Percentiles rank a stretch among this genome's conserved stretches.
phyloP scores from a whole-genome alignment of 2,113 vertebrate genomes.

The Tauraco erythrolophus region DNA sequence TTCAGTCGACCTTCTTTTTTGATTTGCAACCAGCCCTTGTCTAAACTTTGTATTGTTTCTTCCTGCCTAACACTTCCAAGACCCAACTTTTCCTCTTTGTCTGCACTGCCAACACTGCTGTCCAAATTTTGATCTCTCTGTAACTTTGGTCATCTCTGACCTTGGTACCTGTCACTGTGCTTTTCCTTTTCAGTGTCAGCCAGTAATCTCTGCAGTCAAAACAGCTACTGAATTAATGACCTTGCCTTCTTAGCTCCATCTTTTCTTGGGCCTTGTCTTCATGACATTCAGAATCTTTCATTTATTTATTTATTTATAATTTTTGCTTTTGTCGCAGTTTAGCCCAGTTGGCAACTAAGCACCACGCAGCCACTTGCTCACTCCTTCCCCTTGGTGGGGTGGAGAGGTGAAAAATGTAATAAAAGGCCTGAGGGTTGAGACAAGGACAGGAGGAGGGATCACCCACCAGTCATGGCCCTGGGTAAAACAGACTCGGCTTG shows the following conservation, averaged over 20 bases:
- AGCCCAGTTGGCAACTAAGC: too few species aligned
- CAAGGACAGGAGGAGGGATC: too few species aligned
- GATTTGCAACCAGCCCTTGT: not conserved
- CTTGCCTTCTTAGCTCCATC: not conserved
- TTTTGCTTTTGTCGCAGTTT: not conserved
- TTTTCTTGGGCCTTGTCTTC: not conserved
- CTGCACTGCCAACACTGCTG: not conserved
- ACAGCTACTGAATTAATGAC: not conserved
- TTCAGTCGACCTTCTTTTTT: not conserved
- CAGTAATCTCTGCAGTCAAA: not conserved
- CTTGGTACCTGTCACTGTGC: not conserved
- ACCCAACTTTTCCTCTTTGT: not conserved
- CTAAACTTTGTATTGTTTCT: constrained; percentile 34
- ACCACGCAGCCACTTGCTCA: too few species aligned
- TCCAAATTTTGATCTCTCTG: not conserved
- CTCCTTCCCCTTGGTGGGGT: too few species aligned
- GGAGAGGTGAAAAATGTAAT: too few species aligned
- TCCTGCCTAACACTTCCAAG: constrained; percentile 23
- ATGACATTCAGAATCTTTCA: not conserved
- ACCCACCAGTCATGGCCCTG: too few species aligned
- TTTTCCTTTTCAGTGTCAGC: constrained; percentile 15
- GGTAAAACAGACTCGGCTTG: too few species aligned
- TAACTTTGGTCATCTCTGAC: not conserved
- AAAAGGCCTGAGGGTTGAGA: too few species aligned
- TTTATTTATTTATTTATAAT: not conserved